These are phyloP conservation scores for Diadromus collaris DNA, from an alignment of 2,888 invertebrate genomes.

Conservation along the genomic window DNA sequence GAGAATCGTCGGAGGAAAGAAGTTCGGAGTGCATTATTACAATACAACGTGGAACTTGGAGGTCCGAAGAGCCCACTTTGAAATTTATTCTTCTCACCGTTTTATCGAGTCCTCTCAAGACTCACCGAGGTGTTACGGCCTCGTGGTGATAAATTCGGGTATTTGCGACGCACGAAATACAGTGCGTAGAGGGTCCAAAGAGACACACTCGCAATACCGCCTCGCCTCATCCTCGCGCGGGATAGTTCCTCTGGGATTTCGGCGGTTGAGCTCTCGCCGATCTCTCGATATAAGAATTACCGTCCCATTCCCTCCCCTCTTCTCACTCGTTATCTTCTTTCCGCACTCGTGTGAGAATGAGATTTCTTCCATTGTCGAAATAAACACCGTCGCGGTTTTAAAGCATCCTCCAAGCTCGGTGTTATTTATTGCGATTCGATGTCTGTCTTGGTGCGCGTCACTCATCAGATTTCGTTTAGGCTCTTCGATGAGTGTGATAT, in stretches of 20 bases:
- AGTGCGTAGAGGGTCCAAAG: conserved; percentile 21
- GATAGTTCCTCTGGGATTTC: background rate
- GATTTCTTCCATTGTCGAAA: background rate
- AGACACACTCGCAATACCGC: background rate
- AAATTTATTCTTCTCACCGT: conserved; percentile 12
- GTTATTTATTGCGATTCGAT: conserved; percentile 16
- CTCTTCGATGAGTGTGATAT: background rate
- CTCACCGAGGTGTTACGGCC: conserved; percentile 3
- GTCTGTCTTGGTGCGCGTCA: background rate
- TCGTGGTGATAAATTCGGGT: conserved; percentile 47
- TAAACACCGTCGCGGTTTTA: conserved; percentile 3
- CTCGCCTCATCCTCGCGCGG: background rate
- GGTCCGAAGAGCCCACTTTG: background rate
- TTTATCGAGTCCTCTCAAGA: conserved; percentile 18
- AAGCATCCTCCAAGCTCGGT: background rate
- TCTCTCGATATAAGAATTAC: conserved; percentile 21
- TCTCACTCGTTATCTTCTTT: conserved; percentile 5
- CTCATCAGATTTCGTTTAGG: background rate
- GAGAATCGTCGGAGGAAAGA: background rate
- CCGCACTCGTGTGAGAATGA: conserved; percentile 12
- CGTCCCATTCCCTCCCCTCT: too few species aligned
- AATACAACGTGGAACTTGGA: background rate
- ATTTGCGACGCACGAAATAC: conserved; percentile 30
- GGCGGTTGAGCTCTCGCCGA: conserved; percentile 21
- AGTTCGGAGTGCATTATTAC: background rate